phyloP scores from a whole-genome alignment of 1,140 invertebrate species.

The Trichonephila inaurata region DNA sequence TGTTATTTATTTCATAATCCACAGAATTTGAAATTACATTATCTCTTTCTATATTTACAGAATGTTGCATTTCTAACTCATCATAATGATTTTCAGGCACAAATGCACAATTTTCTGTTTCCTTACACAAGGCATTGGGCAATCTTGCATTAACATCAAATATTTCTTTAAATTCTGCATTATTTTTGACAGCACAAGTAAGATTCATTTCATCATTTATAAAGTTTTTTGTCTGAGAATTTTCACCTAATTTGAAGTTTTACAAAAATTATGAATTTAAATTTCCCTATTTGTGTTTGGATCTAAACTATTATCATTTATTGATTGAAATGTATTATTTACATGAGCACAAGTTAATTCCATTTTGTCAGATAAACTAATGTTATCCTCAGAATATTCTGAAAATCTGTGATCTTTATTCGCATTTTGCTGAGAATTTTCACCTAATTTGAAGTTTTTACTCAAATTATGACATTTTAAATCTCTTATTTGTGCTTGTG shows the following conservation, averaged over 20 bases:
- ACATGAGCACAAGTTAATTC: background rate
- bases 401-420: too few species aligned
- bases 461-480: background rate
- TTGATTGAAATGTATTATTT: background rate
- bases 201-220: background rate
- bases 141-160: too few species aligned
- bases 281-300: background rate
- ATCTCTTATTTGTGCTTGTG: background rate
- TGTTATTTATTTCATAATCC: background rate
- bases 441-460: background rate
- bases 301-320: background rate
- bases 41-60: background rate
- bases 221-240: background rate
- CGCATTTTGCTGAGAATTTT: background rate
- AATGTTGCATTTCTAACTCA: background rate
- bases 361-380: background rate
- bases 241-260: background rate
- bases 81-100: background rate
- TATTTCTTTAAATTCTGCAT: too few species aligned
- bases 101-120: background rate
- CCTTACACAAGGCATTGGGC: too few species aligned
- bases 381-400: background rate
- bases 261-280: background rate
- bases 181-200: background rate
- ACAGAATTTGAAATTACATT: background rate